Evolutionary conservation across 2,797 vertebrate species (phyloP).

Genomic region (Tenualosa ilisha): DNA sequence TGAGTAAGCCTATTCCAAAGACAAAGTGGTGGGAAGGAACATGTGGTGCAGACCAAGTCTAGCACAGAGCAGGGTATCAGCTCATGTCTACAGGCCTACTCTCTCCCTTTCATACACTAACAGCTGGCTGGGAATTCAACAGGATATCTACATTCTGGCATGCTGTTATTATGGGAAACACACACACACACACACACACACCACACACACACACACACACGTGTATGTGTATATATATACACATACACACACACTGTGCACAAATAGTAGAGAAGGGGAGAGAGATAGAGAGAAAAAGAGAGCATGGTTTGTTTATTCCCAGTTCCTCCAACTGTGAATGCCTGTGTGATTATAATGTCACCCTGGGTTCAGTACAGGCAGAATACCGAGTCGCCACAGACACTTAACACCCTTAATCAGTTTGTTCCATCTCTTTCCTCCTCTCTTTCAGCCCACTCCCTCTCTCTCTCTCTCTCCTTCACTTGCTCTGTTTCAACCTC

Average conservation of each 20-base stretch:
- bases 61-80: background rate
- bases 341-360: conserved; percentile 24
- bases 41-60: background rate
- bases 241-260: background rate
- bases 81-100: background rate
- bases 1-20: too few relatives aligned
- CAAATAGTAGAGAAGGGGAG: too few relatives aligned
- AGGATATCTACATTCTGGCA: conserved; percentile 8
- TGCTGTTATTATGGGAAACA: background rate
- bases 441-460: background rate
- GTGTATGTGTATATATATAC: too few relatives aligned
- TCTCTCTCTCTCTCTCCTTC: background rate
- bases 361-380: background rate
- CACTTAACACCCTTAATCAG: conserved; percentile 16
- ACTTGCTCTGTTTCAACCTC: background rate
- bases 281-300: background rate
- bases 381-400: conserved; percentile 1
- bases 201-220: background rate
- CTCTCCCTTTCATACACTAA: background rate
- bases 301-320: conserved; percentile 10
- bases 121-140: background rate
- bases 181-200: conserved; percentile 3
- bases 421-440: background rate
- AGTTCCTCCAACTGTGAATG: conserved; percentile 7
- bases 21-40: too few relatives aligned